Evolutionary conservation across 1,140 invertebrate genomes (phyloP), one percentile per base, ranked within the genome.

Genomic region (Cylas formicarius): DNA sequence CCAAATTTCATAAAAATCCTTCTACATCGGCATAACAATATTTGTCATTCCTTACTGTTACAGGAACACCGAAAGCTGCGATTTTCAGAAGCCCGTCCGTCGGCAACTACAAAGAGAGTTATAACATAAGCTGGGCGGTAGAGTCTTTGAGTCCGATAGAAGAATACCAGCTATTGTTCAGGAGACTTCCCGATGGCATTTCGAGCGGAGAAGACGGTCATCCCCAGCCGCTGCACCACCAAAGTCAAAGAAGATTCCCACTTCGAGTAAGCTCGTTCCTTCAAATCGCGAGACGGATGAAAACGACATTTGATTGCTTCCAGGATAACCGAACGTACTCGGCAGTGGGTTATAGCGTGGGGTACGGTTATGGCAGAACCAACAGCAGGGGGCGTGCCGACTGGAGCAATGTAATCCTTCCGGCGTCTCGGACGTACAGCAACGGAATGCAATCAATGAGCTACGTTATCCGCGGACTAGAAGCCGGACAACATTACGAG

Each of bases 51-150:
- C 17, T 37, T 44, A 34, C 17, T 31, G n/a, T 35, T 48, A 4
- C 31, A 66, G 62, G 62, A 2, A 74, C 72, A 65, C 77, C 78
- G 19, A 78, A 78, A 58, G 71, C 74, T 26, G 77, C 75, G 17
- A 69, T 73, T 51, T 80, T 80, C 65, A 71, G 70, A 51, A 80
- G 77, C 50, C 69, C 75, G 31, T 71, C 75, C 28, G 68, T 71
- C 38, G 78, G 78, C 37, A 68, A 74, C 49, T 76, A 70, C 54
- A 66, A 70, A 48, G 77, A 80, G 58, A 75, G 74, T 52, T 81
- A 80, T 62, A 81, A 81, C 55, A 74, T 81, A 46, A 77, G 76
- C 13, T 81, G 78, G 78, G 66, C 73, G 17, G 76, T 80, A 2
- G 74, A 80, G 49, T 80, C 76, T 37, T 72, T 75, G 50, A 72